These are phyloP conservation scores for Crocodylus rhombifer DNA, from an alignment of 2,797 vertebrate genomes.

Conservation along the genomic window DNA sequence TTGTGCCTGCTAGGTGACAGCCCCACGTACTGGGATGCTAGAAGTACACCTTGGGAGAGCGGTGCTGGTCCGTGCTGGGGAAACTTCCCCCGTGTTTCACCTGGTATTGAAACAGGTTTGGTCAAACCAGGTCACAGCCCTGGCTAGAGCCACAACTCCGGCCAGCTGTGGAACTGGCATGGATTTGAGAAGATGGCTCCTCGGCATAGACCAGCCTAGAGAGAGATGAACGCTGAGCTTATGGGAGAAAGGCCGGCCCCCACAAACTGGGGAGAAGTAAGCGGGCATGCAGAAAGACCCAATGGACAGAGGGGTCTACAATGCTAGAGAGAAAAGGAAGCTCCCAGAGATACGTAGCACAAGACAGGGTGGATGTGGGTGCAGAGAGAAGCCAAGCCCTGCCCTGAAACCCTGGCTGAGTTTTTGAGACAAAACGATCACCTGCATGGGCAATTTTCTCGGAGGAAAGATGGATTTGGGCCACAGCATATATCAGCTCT, in stretches of 20 bases:
- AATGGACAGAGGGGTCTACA: background rate
- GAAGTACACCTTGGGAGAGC: background rate
- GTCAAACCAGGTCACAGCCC: background rate
- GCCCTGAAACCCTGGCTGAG: background rate
- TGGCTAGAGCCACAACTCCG: background rate
- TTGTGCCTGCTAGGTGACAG: background rate
- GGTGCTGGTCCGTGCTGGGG: background rate
- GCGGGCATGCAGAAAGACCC: background rate
- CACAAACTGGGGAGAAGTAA: rapidly evolving
- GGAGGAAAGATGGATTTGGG: background rate
- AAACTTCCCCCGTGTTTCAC: background rate
- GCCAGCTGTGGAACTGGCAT: background rate
- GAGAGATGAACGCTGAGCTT: background rate
- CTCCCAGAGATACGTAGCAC: rapidly evolving
- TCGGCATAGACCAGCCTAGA: background rate
- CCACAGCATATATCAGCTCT: constrained; percentile 2
- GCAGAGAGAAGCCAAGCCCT: background rate
- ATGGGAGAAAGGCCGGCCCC: background rate
- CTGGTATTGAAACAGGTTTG: background rate
- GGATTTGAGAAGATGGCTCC: background rate
- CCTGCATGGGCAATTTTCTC: background rate
- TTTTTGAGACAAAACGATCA: constrained; percentile 21
- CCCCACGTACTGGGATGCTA: background rate
- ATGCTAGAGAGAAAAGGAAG: background rate
- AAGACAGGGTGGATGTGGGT: background rate